Base-by-base conservation (phyloP, 1,140 invertebrate genomes). In the Trichoplusia ni region DNA sequence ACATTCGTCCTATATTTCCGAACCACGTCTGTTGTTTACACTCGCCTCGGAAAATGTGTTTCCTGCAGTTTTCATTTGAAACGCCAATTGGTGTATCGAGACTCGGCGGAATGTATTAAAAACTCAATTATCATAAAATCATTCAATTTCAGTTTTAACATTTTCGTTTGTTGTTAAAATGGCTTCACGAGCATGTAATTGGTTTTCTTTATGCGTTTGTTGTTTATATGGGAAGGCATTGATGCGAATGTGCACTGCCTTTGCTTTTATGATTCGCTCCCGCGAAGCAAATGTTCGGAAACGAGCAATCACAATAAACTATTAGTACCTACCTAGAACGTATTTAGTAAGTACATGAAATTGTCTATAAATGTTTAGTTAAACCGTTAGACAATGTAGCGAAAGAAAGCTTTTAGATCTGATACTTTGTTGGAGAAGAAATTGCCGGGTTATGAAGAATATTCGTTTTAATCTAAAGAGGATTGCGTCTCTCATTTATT, bases 141-240 rank as follows among this genome's bases (percentile, higher is more conserved):
- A 46, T 46, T 23, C 56, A 46, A 47, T 47, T 47, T 46, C 19
- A 13, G 11, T 47, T 60, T 46, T 33, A 31, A 60, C 56, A 60
- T 60, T 65, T 65, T 65, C 21, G 47, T 53, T 64, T 72, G 67
- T 68, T 74, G 62, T 68, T 67, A 51, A 71, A 73, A 69, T 75
- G 66, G 74, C 75, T 79, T 73, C 74, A 82, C 77, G 67, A 74
- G 79, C 84, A 82, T 86, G 78, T 82, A 81, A 89, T 89, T 85
- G 82, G 72, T 73, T 81, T 82, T 79, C 69, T 85, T 82, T 83
- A 82, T 73, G 65, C 61, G 59, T 35, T 73, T 70, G 56, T 73
- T 77, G 74, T 80, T 77, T 80, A 73, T 79, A 73, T 79, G 69
- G 62, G 63, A 69, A 58, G 31, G 69, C 58, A 72, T 51, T 47